These are phyloP conservation scores for Platysternon megacephalum DNA, from an alignment of 2,113 vertebrate species.

Conservation along the genomic window DNA sequence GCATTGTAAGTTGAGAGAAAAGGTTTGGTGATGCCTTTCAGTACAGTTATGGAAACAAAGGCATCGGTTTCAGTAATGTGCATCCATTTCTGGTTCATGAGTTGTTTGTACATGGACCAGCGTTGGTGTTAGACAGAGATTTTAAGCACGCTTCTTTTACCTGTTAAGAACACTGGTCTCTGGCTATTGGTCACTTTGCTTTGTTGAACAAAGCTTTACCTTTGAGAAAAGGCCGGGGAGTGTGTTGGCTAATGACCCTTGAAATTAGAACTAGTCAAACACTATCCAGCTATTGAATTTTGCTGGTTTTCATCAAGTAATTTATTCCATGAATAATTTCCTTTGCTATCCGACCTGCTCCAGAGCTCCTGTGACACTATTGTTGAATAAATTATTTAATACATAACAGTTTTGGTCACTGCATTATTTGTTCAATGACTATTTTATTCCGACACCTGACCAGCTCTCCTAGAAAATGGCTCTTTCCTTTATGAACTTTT, in stretches of 20 bases:
- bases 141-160: conserved; percentile 23
- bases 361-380: neutral
- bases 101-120: neutral
- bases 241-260: conserved; percentile 21
- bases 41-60: neutral
- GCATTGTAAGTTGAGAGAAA: neutral
- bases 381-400: neutral
- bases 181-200: conserved; percentile 31
- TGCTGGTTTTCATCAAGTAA: neutral
- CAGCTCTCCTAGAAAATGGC: neutral
- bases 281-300: neutral
- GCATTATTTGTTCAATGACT: neutral
- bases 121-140: neutral
- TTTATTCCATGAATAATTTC: neutral
- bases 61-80: neutral
- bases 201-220: conserved; percentile 45
- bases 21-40: neutral
- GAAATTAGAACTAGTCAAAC: neutral
- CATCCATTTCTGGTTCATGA: neutral
- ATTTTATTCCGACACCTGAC: neutral
- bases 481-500: neutral
- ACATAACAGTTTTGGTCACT: neutral
- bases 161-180: conserved; percentile 4
- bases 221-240: conserved; percentile 32
- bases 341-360: neutral